These are phyloP conservation scores for Heptranchias perlo DNA, from an alignment of 2,113 vertebrate species.

Conservation along the genomic window DNA sequence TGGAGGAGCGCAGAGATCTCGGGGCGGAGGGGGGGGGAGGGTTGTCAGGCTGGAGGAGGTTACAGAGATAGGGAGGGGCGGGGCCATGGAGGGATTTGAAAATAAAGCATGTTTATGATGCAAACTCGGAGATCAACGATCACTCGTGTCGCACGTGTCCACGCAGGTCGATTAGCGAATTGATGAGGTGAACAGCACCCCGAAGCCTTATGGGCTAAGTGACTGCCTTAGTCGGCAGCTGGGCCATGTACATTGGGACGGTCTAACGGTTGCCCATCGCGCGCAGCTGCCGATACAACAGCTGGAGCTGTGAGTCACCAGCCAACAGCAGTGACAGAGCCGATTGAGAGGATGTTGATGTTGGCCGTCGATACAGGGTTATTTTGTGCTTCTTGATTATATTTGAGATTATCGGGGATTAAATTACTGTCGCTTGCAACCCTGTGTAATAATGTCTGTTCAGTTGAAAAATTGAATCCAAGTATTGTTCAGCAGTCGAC, in stretches of 20 bases:
- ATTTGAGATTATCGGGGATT: conserved; percentile 36
- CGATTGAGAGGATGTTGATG: not conserved
- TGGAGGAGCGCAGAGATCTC: too few relatives aligned
- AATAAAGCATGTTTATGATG: not conserved
- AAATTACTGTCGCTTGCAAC: conserved; percentile 5
- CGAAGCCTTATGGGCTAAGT: not conserved
- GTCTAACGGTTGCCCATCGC: not conserved
- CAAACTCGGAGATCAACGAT: not conserved
- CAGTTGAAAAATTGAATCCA: not conserved
- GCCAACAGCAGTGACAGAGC: not conserved
- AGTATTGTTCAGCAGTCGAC: not conserved
- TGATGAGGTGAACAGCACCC: not conserved
- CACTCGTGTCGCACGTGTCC: not conserved
- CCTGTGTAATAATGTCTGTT: not conserved
- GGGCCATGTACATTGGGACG: not conserved
- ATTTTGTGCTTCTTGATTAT: not conserved
- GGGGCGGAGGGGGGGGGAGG: too few relatives aligned
- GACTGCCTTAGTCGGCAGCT: not conserved
- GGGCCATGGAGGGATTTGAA: too few relatives aligned
- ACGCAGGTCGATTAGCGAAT: not conserved
- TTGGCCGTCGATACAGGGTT: not conserved
- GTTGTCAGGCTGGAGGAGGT: too few relatives aligned
- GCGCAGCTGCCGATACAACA: not conserved
- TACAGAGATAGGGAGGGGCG: too few relatives aligned
- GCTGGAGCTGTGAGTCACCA: not conserved